These are phyloP conservation scores for Botia almorhae DNA, from an alignment of 2,797 vertebrate genomes.

Conservation along the genomic window DNA sequence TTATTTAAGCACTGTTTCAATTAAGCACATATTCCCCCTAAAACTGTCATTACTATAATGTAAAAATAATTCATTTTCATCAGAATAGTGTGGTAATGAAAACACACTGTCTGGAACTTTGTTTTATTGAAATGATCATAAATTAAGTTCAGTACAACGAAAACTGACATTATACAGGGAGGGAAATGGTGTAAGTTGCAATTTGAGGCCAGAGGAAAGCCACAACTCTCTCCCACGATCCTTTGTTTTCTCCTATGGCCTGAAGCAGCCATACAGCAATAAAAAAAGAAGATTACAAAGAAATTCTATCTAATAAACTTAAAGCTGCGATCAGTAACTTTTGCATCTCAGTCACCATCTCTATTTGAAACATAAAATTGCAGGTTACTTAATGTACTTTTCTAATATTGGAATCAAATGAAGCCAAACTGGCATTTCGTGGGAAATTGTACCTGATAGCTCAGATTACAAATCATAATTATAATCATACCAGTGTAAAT, in stretches of 20 bases:
- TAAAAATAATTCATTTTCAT: neutral
- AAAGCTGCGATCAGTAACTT: neutral
- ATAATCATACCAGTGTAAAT: too few relatives aligned
- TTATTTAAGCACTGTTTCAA: neutral
- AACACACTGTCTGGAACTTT: neutral
- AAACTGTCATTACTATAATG: neutral
- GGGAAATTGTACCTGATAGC: too few relatives aligned
- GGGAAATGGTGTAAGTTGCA: neutral
- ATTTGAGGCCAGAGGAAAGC: conserved; percentile 1
- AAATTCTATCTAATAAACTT: neutral
- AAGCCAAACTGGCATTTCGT: too few relatives aligned
- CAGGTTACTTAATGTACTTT: too few relatives aligned
- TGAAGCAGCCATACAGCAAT: neutral
- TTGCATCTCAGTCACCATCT: too few relatives aligned
- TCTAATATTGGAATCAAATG: too few relatives aligned
- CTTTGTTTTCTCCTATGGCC: neutral
- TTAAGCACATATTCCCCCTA: neutral
- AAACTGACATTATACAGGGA: neutral
- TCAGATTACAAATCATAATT: too few relatives aligned
- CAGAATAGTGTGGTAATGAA: neutral
- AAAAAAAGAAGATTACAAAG: neutral
- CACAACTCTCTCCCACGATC: neutral
- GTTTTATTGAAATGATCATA: neutral
- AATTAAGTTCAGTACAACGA: neutral
- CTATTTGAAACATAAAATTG: too few relatives aligned